phyloP scores from a whole-genome alignment of 2,888 invertebrate genomes.

The Drosophila algonquin region DNA sequence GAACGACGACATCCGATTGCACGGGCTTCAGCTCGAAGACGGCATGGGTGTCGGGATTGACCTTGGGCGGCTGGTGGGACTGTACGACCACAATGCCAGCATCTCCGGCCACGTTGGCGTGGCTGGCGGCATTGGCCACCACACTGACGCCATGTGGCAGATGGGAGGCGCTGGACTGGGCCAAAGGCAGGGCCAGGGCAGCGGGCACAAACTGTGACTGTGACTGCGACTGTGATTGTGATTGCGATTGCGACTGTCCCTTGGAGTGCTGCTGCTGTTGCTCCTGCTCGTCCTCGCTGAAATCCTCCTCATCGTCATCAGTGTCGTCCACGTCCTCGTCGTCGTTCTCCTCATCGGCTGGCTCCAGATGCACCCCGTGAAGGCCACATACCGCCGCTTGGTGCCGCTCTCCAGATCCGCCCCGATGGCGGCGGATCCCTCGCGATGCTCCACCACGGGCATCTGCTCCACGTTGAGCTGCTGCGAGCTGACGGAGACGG shows the following conservation, averaged over 20 bases:
- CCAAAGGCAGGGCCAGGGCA: conserved; percentile 37
- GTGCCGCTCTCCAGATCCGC: conserved; percentile 6
- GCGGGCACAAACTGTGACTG: conserved; percentile 36
- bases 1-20: conserved; percentile 11
- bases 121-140: conserved; percentile 51
- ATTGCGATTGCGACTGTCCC: conserved; percentile 5
- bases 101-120: conserved; percentile 59
- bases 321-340: conserved; percentile 27
- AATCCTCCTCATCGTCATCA: conserved; percentile 18
- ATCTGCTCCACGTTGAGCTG: conserved; percentile 21
- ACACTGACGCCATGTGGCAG: conserved; percentile 61
- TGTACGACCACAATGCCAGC: conserved; percentile 74
- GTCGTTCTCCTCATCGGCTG: conserved; percentile 11
- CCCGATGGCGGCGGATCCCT: conserved; percentile 14
- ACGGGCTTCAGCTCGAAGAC: conserved; percentile 77
- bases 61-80: conserved; percentile 73
- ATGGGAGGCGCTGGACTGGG: conserved; percentile 21
- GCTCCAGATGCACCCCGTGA: conserved; percentile 48
- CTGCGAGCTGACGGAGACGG: conserved; percentile 59
- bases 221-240: background rate
- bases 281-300: conserved; percentile 18
- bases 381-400: conserved; percentile 63
- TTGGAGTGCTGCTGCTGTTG: conserved; percentile 15
- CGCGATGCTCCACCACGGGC: conserved; percentile 48
- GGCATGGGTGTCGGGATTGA: conserved; percentile 79